Evolutionary conservation across 2,113 vertebrate genomes (phyloP), one percentile per base, ranked within the genome.

Genomic region (Ptyas mucosa): DNA sequence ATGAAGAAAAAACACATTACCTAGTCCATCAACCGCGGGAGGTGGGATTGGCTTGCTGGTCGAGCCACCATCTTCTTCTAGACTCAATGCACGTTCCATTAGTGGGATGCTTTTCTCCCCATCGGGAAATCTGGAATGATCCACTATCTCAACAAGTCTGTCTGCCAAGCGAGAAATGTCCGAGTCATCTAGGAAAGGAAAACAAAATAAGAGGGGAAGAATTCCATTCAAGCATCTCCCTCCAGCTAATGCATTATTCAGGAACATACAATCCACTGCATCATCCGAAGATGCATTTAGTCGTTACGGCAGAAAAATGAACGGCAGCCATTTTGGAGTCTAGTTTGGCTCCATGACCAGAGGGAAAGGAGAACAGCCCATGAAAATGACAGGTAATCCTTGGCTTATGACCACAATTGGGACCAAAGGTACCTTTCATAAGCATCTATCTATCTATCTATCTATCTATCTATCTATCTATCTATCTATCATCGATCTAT

Each of bases 41-140:
- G 34, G 75, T 81, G 75, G 34, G 34, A 81, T 12, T 3, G 21
- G 12, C 69, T 87, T 58, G 52, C 52, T 85, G 92, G 39, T 3
- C 26, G 15, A 21, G 87, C 86, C 90, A 46, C 91, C 91, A 21
- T 95, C 95, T 6, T 29, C 81, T 91, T 95, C 92, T 15, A 95
- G n/a, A 43, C 91, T 91, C 5, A 15, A 5, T 6, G 39, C 5
- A 5, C 49, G 24, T 1, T 6, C 29, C 26, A 92, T 8, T 1
- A 2, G 12, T 20, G 9, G 58, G 11, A 21, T 34, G 0, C 5
- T 26, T 24, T 14, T 34, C 1, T 24, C 43, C 39, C 9, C 2
- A 0, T 1, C 2, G 2, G 6, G 5, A 26, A 8, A 23, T 14
- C 7, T 39, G 52, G 81, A 88, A 53, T 12, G 10, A 51, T 85